Evolutionary conservation across 2,113 vertebrate genomes (phyloP), one percentile per base, ranked within the genome.

Genomic region (Columba janthina): DNA sequence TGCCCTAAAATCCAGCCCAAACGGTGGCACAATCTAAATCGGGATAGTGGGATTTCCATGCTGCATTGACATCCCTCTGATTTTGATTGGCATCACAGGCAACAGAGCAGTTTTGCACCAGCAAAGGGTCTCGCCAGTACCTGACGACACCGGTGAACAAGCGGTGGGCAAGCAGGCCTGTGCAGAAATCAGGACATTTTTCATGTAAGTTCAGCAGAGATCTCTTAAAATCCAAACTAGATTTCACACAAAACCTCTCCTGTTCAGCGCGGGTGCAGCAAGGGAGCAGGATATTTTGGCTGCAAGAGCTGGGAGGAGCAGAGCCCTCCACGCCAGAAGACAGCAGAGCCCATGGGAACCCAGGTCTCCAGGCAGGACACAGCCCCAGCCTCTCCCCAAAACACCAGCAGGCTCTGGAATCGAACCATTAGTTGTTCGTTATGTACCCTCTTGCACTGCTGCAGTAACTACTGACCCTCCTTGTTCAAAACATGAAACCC

Each of bases 361-460:
- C 32, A 65, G 46, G 57, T 36, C 89, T 88, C 93, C 88, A 95
- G 91, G 85, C 94, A 62, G 74, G 80, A 93, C 67, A 53, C 36
- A 87, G 91, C 60, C 64, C 7, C 21, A 65, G 36, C 11, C 42
- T 70, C 71, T 40, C 80, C 82, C 74, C 83, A 72, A 71, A 85
- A 70, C 6, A 2, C 34, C 78, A 72, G 8, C 53, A 70, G 42
- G 32, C 53, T 44, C 72, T 20, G 12, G 44, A 46, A 46, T 18
- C 19, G 18, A 46, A 46, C 44, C 44, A 53, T 79, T 61, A 70
- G 13, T 84, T 25, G 38, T 40, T 85, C 25, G 29, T 53, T 61
- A 46, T 36, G 40, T 38, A 83, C 36, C 36, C 64, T 44, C 28
- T 44, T 28, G 31, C 48, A 73, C 8, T 29, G 60, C n/a, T 73